These are phyloP conservation scores for Mythimna pallens DNA, from an alignment of 2,888 invertebrate species.

Conservation along the genomic window DNA sequence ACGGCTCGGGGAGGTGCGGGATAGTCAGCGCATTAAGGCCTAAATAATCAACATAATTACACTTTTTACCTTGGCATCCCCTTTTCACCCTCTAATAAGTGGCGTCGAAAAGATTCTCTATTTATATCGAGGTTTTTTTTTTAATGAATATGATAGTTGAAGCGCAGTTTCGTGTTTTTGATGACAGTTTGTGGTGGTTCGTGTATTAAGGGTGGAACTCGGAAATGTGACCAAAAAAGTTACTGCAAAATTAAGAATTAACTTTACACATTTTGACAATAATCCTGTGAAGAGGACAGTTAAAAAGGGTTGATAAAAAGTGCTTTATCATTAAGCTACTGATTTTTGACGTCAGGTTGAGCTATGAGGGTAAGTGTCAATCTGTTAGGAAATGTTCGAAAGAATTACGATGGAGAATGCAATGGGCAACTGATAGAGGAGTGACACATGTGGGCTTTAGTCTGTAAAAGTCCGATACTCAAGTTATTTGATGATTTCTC, in stretches of 20 bases:
- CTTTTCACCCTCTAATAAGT: slow-evolving; percentile 83
- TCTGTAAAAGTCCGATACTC: too few species aligned
- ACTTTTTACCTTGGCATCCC: slow-evolving; percentile 88
- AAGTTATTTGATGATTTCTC: too few species aligned
- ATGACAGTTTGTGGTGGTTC: slow-evolving; percentile 50
- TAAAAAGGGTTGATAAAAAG: slow-evolving; percentile 26
- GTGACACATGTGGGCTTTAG: too few species aligned
- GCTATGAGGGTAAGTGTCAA: neutral
- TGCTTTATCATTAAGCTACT: slow-evolving; percentile 24
- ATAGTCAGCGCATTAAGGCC: slow-evolving; percentile 89
- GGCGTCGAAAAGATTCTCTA: slow-evolving; percentile 83
- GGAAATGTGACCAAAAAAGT: neutral
- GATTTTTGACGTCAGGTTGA: slow-evolving; percentile 3
- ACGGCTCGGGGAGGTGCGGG: slow-evolving; percentile 80
- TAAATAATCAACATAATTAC: slow-evolving; percentile 91
- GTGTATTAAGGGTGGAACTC: neutral
- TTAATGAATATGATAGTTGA: slow-evolving; percentile 72
- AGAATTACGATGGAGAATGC: too few species aligned
- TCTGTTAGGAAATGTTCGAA: neutral
- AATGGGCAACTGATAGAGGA: too few species aligned
- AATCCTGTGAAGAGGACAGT: slow-evolving; percentile 22
- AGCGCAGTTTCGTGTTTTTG: slow-evolving; percentile 66
- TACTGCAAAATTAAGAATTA: neutral
- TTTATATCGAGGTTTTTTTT: slow-evolving; percentile 75
- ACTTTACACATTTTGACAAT: slow-evolving; percentile 17